A percentile compares a stretch with the other conserved stretches of the same genome.
Conservation (phyloP, 2,113 vertebrate genomes). For the Butorides virescens region DNA sequence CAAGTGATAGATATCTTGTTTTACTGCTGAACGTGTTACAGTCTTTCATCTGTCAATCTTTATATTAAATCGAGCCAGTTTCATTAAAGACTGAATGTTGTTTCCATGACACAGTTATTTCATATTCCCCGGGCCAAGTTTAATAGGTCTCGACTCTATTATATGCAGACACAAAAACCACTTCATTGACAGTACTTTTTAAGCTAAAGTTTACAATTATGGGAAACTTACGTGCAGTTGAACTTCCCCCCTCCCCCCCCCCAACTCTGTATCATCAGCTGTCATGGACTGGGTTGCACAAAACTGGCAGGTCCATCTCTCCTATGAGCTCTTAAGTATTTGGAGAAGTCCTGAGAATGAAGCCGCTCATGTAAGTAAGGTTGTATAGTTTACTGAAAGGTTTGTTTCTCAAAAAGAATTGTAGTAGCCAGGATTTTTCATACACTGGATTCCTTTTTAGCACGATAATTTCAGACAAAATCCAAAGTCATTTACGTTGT, state of each 20-base stretch:
- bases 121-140: background rate
- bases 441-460: background rate
- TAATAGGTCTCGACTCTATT: background rate
- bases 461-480: background rate
- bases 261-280: background rate
- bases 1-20: background rate
- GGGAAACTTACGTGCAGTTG: background rate
- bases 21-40: background rate
- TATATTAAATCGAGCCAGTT: background rate
- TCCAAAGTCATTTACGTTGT: background rate
- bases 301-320: background rate
- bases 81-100: background rate
- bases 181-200: background rate
- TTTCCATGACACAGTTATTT: background rate
- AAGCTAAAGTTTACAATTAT: background rate
- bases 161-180: background rate
- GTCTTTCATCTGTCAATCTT: background rate
- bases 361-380: background rate
- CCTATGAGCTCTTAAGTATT: background rate
- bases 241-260: background rate
- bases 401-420: background rate
- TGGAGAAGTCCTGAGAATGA: background rate
- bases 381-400: background rate
- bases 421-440: background rate
- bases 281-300: background rate